Conservation (phyloP, 2,797 vertebrate genomes). For the Gambelia wislizenii region DNA sequence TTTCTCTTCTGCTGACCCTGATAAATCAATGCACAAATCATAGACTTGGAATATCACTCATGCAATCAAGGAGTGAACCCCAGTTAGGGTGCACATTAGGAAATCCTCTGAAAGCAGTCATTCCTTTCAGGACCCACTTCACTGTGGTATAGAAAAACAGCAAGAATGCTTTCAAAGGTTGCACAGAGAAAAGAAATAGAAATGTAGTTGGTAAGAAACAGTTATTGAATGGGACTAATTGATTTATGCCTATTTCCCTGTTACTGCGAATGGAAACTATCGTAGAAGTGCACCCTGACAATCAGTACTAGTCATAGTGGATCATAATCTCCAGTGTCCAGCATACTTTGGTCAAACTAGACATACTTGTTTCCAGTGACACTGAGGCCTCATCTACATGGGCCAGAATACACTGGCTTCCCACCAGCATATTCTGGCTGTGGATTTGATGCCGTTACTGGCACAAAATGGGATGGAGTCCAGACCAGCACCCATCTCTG, state of each 20-base stretch:
- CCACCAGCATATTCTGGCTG: no score
- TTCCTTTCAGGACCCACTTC: background rate
- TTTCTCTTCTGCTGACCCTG: background rate
- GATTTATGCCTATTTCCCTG: background rate
- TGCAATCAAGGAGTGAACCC: background rate
- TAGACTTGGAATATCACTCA: background rate
- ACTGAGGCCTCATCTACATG: no score
- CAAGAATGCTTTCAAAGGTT: background rate
- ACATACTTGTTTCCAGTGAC: background rate
- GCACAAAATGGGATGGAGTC: no score
- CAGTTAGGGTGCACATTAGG: background rate
- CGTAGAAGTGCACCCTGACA: background rate
- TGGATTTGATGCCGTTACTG: no score
- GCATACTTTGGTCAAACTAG: background rate
- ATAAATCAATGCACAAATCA: constrained; percentile 7
- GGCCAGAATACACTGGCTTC: no score
- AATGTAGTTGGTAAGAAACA: background rate
- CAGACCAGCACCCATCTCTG: no score
- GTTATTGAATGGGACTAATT: background rate
- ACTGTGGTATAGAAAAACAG: background rate
- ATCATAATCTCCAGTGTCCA: background rate
- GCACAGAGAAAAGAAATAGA: background rate
- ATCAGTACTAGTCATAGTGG: background rate
- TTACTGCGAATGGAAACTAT: background rate
- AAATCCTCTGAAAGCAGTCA: background rate